Evolutionary conservation across 2,888 invertebrate species (phyloP), one percentile per base, ranked within the genome.

Genomic region (Endomychus coccineus): DNA sequence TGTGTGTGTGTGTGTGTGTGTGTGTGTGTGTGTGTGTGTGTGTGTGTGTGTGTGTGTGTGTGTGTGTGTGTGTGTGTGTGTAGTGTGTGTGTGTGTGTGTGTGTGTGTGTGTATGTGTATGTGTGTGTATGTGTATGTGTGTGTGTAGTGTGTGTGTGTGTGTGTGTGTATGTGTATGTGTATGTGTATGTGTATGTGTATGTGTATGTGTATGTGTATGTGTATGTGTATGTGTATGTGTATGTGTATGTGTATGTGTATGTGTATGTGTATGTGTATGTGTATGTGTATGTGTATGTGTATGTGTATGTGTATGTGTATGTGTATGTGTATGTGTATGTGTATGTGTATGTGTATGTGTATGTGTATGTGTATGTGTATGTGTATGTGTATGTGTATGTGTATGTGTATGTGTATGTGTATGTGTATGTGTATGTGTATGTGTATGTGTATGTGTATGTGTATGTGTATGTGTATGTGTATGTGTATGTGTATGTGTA

Each of bases 351-450:
- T 7, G 27, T 25, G 9, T 25, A 11, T 25, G 27, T 25, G 27
- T 25, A 10, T 10, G 27, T 25, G 11, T 25, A 10, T 25, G 27
- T 25, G 27, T 25, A n/a, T 19, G n/a, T n/a, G n/a, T n/a, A n/a
- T n/a, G n/a, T n/a, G n/a, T n/a, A n/a, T n/a, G n/a, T n/a, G n/a
- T n/a, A n/a, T n/a, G n/a, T n/a, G n/a, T n/a, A n/a, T n/a, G n/a
- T n/a, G n/a, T n/a, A n/a, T n/a, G n/a, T n/a, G n/a, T n/a, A n/a
- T n/a, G n/a, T n/a, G n/a, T n/a, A n/a, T n/a, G n/a, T n/a, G n/a
- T n/a, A n/a, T n/a, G n/a, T n/a, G n/a, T n/a, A n/a, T n/a, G n/a
- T n/a, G n/a, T n/a, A n/a, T n/a, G n/a, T n/a, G n/a, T n/a, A n/a
- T n/a, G n/a, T n/a, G n/a, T n/a, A n/a, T n/a, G n/a, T n/a, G n/a